These are phyloP conservation scores for Halichoerus grypus DNA, from an alignment of 2,113 vertebrate species.

Conservation along the genomic window DNA sequence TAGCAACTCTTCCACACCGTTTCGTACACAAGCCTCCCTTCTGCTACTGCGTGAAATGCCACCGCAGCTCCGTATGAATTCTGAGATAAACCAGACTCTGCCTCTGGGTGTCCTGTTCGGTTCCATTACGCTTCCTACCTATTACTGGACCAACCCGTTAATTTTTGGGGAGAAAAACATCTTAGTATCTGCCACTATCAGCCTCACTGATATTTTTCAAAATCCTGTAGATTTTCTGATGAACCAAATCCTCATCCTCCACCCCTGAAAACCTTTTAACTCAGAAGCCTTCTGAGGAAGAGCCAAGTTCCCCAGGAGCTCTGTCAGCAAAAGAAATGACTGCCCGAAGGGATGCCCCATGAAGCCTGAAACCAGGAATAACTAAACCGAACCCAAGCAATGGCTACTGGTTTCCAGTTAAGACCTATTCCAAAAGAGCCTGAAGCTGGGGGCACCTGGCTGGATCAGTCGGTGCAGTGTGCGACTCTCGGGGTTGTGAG, in stretches of 20 bases:
- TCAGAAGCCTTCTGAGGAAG: neutral
- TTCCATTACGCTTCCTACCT: neutral
- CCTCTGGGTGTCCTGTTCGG: neutral
- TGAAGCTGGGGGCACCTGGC: neutral
- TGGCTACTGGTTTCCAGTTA: neutral
- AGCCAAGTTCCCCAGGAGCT: neutral
- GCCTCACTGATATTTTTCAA: neutral
- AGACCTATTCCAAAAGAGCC: too few species aligned
- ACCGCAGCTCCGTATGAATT: neutral
- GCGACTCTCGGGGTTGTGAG: neutral
- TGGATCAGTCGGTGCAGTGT: neutral
- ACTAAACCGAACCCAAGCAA: neutral
- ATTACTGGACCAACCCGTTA: neutral
- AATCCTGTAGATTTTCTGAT: neutral
- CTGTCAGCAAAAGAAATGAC: neutral
- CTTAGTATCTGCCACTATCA: neutral
- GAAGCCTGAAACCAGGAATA: neutral
- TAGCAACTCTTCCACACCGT: neutral
- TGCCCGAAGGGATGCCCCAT: too few species aligned
- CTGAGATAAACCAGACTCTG: neutral
- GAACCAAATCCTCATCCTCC: neutral
- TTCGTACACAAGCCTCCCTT: neutral
- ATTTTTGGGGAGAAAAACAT: neutral
- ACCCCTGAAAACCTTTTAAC: neutral
- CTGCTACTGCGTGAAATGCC: neutral